These are phyloP conservation scores for Agrilus biguttatus DNA, from an alignment of 2,888 invertebrate genomes.

Conservation along the genomic window DNA sequence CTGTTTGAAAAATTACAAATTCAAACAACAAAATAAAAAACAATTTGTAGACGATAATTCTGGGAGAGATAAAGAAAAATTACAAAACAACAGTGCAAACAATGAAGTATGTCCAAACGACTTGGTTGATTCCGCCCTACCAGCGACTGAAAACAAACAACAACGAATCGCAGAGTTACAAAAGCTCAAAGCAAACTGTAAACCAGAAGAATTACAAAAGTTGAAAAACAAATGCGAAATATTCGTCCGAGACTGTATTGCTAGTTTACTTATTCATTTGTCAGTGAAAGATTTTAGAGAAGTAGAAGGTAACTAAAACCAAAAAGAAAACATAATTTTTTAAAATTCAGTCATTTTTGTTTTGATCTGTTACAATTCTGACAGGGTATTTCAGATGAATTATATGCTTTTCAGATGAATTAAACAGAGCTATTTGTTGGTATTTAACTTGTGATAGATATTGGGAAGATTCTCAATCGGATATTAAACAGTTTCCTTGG, in stretches of 20 bases:
- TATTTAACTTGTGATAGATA: conserved; percentile 84
- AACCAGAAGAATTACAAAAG: conserved; percentile 62
- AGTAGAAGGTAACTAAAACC: conserved; percentile 53
- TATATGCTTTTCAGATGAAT: conserved; percentile 49
- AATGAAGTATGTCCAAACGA: conserved; percentile 41
- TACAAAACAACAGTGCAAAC: conserved; percentile 22
- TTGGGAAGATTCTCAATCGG: conserved; percentile 71
- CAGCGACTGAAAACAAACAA: conserved; percentile 50
- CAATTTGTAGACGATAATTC: conserved; percentile 16
- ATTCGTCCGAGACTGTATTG: conserved; percentile 69
- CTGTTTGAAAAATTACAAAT: no score
- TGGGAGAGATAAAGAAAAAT: conserved; percentile 23
- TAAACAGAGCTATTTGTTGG: conserved; percentile 83
- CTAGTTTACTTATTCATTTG: conserved; percentile 63
- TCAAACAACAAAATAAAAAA: neutral
- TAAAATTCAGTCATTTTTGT: no score
- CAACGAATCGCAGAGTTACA: conserved; percentile 54
- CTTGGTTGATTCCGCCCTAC: conserved; percentile 55
- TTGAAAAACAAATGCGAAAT: conserved; percentile 43
- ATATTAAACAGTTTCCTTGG: conserved; percentile 69
- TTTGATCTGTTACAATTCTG: no score
- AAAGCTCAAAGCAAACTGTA: conserved; percentile 63
- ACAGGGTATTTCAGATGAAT: neutral
- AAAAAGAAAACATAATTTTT: neutral
- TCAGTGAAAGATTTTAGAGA: conserved; percentile 73